A percentile compares a stretch with the other conserved stretches of the same genome.
phyloP scores from a whole-genome alignment of 2,888 invertebrate species.

The Machimus rusticus region DNA sequence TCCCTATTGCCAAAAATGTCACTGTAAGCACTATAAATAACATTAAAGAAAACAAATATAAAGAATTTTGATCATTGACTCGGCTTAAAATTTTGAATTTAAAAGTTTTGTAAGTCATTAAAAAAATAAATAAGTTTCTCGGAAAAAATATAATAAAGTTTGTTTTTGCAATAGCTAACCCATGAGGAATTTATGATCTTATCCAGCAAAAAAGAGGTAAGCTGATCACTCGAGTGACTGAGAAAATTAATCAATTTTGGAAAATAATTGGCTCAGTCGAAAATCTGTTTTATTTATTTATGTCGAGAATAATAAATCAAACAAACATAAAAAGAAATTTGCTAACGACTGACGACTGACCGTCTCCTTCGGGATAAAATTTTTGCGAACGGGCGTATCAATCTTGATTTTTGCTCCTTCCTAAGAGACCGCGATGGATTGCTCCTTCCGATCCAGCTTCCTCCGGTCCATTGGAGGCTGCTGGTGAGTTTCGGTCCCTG shows the following conservation, averaged over 20 bases:
- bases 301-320: neutral
- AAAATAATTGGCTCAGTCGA: neutral
- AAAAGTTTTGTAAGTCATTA: neutral
- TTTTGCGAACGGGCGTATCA: neutral
- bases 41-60: no score
- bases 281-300: neutral
- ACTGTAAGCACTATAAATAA: no score
- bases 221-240: neutral
- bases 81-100: neutral
- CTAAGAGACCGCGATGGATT: neutral
- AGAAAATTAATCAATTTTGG: neutral
- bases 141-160: neutral
- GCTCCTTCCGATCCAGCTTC: neutral
- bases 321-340: neutral
- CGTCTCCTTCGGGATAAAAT: neutral
- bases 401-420: neutral
- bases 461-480: neutral
- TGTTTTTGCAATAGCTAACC: neutral
- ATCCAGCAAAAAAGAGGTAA: neutral
- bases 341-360: neutral
- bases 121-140: neutral
- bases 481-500: neutral
- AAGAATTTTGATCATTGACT: no score
- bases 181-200: neutral
- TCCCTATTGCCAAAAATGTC: no score